phyloP scores from a whole-genome alignment of 2,888 invertebrate species.

The Nemapogon koenigi region DNA sequence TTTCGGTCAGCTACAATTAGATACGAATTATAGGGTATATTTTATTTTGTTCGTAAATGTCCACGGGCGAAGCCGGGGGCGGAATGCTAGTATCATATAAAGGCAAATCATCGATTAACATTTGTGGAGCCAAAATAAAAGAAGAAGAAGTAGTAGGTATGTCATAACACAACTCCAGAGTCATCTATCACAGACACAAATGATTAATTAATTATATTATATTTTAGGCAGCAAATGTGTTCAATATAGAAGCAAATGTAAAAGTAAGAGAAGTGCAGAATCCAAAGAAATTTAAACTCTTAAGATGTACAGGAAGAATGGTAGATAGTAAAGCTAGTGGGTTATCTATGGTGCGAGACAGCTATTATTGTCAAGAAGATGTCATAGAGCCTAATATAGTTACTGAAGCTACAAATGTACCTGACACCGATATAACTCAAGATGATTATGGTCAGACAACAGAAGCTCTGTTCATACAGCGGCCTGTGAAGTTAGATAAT shows the following conservation, averaged over 20 bases:
- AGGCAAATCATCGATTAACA: too few species aligned
- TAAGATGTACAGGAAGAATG: constrained; percentile 37
- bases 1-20: too few species aligned
- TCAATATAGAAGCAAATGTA: constrained; percentile 32
- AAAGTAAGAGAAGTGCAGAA: constrained; percentile 28
- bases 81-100: too few species aligned
- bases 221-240: constrained; percentile 31
- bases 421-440: neutral
- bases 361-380: constrained; percentile 14
- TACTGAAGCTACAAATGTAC: neutral
- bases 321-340: constrained; percentile 18
- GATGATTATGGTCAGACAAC: neutral
- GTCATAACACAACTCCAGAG: too few species aligned
- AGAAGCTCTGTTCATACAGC: neutral
- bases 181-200: neutral
- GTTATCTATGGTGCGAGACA: constrained; percentile 1
- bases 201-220: constrained; percentile 10
- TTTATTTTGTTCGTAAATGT: too few species aligned
- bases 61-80: too few species aligned
- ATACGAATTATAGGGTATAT: too few species aligned
- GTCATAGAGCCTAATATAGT: neutral
- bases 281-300: constrained; percentile 23
- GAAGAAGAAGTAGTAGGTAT: too few species aligned
- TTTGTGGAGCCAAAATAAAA: too few species aligned
- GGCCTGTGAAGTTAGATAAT: constrained; percentile 39